These are phyloP conservation scores for Drosophila antonietae DNA, from an alignment of 2,888 invertebrate genomes.

Conservation along the genomic window DNA sequence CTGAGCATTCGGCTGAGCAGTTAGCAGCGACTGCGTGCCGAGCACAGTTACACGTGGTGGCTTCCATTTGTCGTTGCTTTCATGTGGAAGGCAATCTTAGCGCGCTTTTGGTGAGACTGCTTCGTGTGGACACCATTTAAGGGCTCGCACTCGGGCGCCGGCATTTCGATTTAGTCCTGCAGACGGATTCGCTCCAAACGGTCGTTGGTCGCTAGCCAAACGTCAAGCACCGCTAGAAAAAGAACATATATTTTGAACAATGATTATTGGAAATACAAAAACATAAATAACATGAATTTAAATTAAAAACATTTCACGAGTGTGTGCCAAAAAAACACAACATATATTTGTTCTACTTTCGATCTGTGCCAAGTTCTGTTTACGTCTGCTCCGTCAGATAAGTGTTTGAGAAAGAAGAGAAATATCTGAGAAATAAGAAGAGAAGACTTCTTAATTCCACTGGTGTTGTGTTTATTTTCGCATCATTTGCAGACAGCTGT, in stretches of 20 bases:
- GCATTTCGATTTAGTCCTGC: conserved; percentile 65
- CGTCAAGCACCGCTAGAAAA: neutral
- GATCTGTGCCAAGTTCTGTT: conserved; percentile 36
- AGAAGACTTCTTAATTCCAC: conserved; percentile 12
- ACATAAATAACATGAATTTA: conserved; percentile 17
- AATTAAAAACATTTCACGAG: conserved; percentile 5
- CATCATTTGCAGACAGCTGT: conserved; percentile 43
- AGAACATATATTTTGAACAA: conserved; percentile 3
- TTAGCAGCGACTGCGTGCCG: conserved; percentile 31
- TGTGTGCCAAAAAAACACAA: conserved; percentile 23
- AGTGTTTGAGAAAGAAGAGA: conserved; percentile 40
- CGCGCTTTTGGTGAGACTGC: conserved; percentile 54
- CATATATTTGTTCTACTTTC: conserved; percentile 29
- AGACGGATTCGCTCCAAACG: conserved; percentile 64
- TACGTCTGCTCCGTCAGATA: conserved; percentile 21
- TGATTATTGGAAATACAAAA: conserved; percentile 11
- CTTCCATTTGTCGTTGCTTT: conserved; percentile 26
- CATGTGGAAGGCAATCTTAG: conserved; percentile 41
- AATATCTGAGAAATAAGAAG: neutral
- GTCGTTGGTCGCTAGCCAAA: conserved; percentile 47
- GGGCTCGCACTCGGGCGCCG: conserved; percentile 41
- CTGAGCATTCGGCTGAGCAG: neutral
- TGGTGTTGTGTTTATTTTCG: conserved; percentile 28
- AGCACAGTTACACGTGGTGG: conserved; percentile 63
- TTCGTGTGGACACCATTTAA: conserved; percentile 43